phyloP scores from a whole-genome alignment of 2,113 vertebrate species.

The Cariama cristata region DNA sequence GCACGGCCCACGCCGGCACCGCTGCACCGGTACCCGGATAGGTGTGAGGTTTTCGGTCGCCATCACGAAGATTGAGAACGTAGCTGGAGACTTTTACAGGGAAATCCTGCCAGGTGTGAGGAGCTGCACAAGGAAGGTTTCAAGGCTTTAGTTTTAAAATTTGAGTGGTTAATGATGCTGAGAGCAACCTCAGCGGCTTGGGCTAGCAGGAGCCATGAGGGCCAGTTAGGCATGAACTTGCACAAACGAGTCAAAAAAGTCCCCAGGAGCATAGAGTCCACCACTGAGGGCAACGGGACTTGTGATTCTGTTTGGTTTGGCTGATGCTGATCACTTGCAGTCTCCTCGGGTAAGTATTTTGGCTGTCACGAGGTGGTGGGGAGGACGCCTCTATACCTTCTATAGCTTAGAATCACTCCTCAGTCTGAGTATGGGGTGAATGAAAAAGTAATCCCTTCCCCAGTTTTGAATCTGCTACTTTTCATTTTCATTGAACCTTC shows the following conservation, averaged over 20 bases:
- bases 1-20: background rate
- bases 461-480: background rate
- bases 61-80: fast-evolving
- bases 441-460: background rate
- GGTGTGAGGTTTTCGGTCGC: fast-evolving
- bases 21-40: background rate
- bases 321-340: background rate
- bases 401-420: background rate
- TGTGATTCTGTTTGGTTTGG: background rate
- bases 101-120: background rate
- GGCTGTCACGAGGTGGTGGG: fast-evolving
- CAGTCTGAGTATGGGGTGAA: background rate
- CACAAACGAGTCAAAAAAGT: background rate
- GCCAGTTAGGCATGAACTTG: background rate
- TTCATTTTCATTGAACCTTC: background rate
- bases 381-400: background rate
- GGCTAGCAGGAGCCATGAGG: background rate
- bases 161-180: background rate
- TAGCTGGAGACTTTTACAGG: background rate
- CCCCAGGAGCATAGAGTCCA: background rate
- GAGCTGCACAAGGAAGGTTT: background rate
- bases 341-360: background rate
- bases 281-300: fast-evolving
- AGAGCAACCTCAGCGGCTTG: background rate
- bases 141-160: background rate